A percentile compares a stretch with the other conserved stretches of the same genome.
These are phyloP conservation scores for Microchrysa polita DNA, from an alignment of 2,888 invertebrate genomes.

Conservation along the genomic window DNA sequence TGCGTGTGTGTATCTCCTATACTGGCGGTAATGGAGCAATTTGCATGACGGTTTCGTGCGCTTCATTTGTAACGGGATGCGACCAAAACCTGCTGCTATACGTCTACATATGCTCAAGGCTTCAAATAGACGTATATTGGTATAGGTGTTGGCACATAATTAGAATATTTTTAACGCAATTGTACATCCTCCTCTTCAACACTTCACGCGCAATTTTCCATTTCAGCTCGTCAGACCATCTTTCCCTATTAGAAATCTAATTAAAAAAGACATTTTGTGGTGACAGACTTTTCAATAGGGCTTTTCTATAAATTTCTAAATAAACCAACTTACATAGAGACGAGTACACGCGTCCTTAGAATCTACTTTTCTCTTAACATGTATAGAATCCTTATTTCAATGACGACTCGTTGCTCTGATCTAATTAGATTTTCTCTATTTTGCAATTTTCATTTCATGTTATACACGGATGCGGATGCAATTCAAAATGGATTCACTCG, in stretches of 20 bases:
- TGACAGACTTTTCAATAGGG: not conserved
- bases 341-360: too few species aligned
- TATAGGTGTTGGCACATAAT: too few species aligned
- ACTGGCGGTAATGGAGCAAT: slow-evolving; percentile 2
- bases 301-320: slow-evolving; percentile 1
- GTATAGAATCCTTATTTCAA: not conserved
- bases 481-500: slow-evolving; percentile 41
- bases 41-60: not conserved
- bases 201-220: too few species aligned
- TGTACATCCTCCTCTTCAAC: too few species aligned
- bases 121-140: too few species aligned
- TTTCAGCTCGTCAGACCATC: not conserved
- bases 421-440: slow-evolving; percentile 43
- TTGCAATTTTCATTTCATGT: slow-evolving; percentile 17
- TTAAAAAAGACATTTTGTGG: slow-evolving; percentile 21
- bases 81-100: not conserved
- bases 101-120: too few species aligned
- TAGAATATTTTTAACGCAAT: too few species aligned
- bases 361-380: too few species aligned
- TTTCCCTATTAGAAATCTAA: slow-evolving; percentile 35
- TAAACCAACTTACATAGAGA: not conserved
- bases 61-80: not conserved
- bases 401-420: not conserved
- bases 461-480: slow-evolving; percentile 53
- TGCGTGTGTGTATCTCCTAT: not conserved